phyloP scores from a whole-genome alignment of 2,888 invertebrate genomes.

The Rotaria socialis region DNA sequence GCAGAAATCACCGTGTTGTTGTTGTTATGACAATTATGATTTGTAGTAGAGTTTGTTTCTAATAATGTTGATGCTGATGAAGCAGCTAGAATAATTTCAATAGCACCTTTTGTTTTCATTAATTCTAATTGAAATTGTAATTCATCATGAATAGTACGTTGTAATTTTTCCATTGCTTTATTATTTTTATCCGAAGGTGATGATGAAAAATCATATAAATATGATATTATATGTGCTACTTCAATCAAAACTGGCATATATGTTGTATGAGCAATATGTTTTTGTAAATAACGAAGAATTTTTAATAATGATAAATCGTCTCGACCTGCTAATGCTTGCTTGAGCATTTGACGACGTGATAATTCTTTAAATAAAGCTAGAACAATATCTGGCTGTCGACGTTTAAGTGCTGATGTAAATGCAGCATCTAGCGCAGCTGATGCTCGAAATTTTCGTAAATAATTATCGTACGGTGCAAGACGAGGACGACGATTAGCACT shows the following conservation, averaged over 20 bases:
- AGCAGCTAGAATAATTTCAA: background rate
- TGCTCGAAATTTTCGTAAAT: slow-evolving; percentile 32
- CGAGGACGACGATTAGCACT: background rate
- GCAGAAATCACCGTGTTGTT: background rate
- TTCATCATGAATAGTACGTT: background rate
- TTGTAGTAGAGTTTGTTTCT: background rate
- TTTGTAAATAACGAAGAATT: slow-evolving; percentile 16
- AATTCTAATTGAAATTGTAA: slow-evolving; percentile 23
- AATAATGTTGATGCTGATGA: background rate
- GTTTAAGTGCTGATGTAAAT: background rate
- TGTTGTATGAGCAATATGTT: background rate
- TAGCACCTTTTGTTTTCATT: slow-evolving; percentile 26
- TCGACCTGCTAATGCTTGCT: slow-evolving; percentile 9
- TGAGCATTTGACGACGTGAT: background rate
- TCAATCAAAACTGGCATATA: background rate
- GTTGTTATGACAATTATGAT: background rate
- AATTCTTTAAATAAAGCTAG: slow-evolving; percentile 1
- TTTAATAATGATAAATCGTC: slow-evolving; percentile 17
- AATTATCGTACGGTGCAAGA: slow-evolving; percentile 2
- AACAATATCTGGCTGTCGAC: background rate
- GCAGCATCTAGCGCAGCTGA: background rate
- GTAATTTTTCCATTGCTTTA: slow-evolving; percentile 1
- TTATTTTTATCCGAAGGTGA: background rate
- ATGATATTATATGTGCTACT: background rate
- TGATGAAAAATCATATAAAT: background rate